Conservation (phyloP, 2,797 vertebrate species). For the Phoeniculus purpureus region DNA sequence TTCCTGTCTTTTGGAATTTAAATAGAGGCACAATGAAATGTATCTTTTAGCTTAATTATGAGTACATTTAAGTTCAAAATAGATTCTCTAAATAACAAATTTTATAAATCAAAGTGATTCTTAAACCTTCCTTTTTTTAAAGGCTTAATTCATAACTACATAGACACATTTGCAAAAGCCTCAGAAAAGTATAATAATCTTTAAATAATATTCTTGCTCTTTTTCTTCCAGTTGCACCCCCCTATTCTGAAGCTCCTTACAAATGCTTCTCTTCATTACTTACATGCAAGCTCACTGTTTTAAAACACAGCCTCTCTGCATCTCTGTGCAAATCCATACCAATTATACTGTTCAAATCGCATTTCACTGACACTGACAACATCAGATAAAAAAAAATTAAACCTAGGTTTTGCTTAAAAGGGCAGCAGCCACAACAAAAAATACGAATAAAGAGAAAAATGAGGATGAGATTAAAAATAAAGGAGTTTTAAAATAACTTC, state of each 20-base stretch:
- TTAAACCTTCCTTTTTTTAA: neutral
- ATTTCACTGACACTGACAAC: neutral
- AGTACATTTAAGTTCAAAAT: neutral
- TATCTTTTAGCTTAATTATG: neutral
- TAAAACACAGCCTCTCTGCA: neutral
- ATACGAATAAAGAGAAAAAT: neutral
- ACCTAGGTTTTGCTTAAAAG: neutral
- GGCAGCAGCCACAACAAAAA: neutral
- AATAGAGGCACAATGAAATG: neutral
- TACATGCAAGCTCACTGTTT: neutral
- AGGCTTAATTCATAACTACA: neutral
- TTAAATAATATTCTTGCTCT: neutral
- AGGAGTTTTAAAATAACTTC: neutral
- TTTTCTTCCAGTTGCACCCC: neutral
- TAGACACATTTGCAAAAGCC: neutral
- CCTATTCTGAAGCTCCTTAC: neutral
- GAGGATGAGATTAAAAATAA: neutral
- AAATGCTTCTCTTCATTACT: neutral
- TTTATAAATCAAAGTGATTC: neutral
- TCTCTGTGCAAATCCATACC: neutral
- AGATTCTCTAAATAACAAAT: neutral
- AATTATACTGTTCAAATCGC: neutral
- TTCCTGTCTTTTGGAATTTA: conserved; percentile 12
- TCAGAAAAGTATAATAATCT: neutral
- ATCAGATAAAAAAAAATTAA: neutral